Percentiles rank a stretch among this genome's conserved stretches.
Conservation (phyloP, 2,797 vertebrate genomes). For the Semaprochilodus insignis region DNA sequence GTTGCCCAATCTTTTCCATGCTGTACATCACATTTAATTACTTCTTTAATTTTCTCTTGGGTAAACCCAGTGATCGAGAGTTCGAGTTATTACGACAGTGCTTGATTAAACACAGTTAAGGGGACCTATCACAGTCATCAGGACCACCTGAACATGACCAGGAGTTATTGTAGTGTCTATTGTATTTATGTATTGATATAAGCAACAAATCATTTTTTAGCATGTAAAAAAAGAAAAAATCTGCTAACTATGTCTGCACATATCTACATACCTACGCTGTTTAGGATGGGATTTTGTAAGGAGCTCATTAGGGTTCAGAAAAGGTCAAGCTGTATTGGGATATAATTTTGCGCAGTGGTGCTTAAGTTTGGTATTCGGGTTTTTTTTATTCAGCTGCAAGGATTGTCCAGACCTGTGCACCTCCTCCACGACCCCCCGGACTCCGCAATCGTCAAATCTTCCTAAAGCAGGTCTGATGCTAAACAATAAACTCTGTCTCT, state of each 20-base stretch:
- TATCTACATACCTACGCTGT: background rate
- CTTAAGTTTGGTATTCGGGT: background rate
- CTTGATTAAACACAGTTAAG: too few relatives aligned
- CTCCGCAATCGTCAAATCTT: rapidly evolving
- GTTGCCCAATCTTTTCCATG: too few relatives aligned
- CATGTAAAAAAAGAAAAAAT: too few relatives aligned
- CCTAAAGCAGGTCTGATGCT: conserved; percentile 13
- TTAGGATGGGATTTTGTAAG: background rate
- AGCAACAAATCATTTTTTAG: too few relatives aligned
- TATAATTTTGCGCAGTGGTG: background rate
- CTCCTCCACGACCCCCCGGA: rapidly evolving
- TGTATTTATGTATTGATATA: too few relatives aligned
- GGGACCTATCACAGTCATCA: too few relatives aligned
- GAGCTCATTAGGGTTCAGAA: background rate
- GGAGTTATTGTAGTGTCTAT: too few relatives aligned
- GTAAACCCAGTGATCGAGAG: too few relatives aligned
- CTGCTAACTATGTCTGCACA: background rate
- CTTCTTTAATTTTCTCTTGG: too few relatives aligned
- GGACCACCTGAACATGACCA: background rate
- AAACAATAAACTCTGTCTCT: background rate
- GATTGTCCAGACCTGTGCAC: background rate
- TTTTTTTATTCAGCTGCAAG: conserved; percentile 29
- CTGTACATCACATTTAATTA: too few relatives aligned
- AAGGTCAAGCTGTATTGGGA: background rate
- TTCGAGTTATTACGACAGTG: too few relatives aligned